Percentiles rank a stretch among this genome's conserved stretches.
These are phyloP conservation scores for Wasmannia auropunctata DNA, from an alignment of 1,140 invertebrate species.

Conservation along the genomic window DNA sequence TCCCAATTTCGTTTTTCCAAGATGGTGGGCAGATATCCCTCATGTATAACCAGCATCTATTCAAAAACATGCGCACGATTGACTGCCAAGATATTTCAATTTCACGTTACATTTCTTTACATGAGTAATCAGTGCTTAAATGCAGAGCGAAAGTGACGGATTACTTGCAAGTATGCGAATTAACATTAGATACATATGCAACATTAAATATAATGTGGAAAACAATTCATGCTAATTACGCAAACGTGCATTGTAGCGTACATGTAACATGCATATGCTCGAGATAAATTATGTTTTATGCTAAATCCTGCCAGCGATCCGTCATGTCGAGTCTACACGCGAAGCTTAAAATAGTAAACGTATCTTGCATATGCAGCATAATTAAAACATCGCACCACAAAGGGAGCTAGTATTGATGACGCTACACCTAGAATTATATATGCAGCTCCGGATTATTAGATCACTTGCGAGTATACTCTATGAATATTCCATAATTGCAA, in stretches of 20 bases:
- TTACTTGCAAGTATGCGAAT: constrained; percentile 4
- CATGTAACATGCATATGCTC: constrained; percentile 9
- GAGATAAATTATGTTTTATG: constrained; percentile 45
- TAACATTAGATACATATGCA: background rate
- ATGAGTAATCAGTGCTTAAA: background rate
- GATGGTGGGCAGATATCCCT: background rate
- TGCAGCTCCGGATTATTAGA: constrained; percentile 3
- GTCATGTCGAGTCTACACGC: constrained; percentile 41
- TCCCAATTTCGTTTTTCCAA: background rate
- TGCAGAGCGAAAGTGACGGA: background rate
- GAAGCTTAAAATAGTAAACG: constrained; percentile 33
- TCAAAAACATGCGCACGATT: background rate
- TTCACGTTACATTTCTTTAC: background rate
- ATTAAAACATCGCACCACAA: constrained; percentile 39
- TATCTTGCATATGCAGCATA: constrained; percentile 10
- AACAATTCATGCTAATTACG: constrained; percentile 37
- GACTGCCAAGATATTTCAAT: background rate
- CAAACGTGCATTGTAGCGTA: background rate
- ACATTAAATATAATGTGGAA: background rate
- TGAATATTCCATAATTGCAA: background rate
- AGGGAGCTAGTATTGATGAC: background rate
- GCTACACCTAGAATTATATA: constrained; percentile 11
- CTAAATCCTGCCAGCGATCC: constrained; percentile 39
- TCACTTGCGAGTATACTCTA: background rate
- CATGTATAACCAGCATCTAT: background rate